These are phyloP conservation scores for Pteronotus mesoamericanus DNA, from an alignment of 2,797 vertebrate species.

Conservation along the genomic window DNA sequence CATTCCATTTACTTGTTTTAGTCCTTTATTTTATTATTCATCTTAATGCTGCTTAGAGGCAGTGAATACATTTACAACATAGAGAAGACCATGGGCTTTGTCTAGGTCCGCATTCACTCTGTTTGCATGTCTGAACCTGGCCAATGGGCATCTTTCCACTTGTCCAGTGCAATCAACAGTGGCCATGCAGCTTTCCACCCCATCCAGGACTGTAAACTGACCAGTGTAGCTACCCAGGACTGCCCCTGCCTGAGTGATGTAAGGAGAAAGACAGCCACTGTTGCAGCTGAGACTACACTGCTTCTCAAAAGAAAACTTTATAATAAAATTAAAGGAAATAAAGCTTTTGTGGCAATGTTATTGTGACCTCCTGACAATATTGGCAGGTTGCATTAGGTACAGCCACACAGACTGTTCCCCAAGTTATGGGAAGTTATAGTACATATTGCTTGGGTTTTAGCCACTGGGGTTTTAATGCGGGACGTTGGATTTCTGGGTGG, in stretches of 20 bases:
- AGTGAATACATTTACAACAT: background rate
- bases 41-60: background rate
- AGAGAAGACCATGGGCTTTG: background rate
- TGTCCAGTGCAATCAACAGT: rapidly evolving
- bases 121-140: background rate
- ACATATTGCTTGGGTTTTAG: background rate
- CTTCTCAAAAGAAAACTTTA: background rate
- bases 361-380: background rate
- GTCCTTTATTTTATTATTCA: background rate
- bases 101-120: rapidly evolving
- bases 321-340: background rate
- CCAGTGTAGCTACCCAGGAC: background rate
- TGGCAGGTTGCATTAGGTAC: rapidly evolving
- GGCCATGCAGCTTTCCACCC: rapidly evolving
- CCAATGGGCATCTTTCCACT: background rate
- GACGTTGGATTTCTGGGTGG: rapidly evolving
- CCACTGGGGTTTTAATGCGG: background rate
- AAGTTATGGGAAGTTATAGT: rapidly evolving
- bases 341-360: background rate
- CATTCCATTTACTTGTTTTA: background rate
- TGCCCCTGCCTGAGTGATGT: background rate
- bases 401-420: background rate
- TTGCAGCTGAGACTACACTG: background rate
- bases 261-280: background rate
- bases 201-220: rapidly evolving